These are phyloP conservation scores for Cheiracanthium punctorium DNA, from an alignment of 2,888 invertebrate genomes.

Conservation along the genomic window DNA sequence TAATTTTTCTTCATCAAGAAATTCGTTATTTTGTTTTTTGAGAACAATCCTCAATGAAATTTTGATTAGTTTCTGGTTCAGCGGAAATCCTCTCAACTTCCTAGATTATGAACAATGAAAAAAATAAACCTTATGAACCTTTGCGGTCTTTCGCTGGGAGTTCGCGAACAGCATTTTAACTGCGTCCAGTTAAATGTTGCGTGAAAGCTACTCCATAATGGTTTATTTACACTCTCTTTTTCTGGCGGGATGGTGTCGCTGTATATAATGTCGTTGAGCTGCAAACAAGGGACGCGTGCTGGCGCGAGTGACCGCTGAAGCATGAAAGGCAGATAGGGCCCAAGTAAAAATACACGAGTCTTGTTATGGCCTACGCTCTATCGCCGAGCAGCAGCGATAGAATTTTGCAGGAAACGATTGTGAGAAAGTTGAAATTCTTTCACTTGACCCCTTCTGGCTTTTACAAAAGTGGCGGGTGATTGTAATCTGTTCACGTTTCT, in stretches of 20 bases:
- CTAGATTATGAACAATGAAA: no score
- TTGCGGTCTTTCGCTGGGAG: neutral
- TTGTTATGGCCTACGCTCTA: no score
- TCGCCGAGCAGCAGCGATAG: no score
- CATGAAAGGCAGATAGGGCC: slow-evolving; percentile 39
- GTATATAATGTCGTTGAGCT: neutral
- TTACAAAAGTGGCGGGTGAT: no score
- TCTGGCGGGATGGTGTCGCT: neutral
- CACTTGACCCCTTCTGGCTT: neutral
- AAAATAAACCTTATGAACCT: no score
- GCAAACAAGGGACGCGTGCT: neutral
- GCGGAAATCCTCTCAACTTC: no score
- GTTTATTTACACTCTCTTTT: neutral
- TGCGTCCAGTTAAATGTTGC: neutral
- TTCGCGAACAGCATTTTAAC: neutral
- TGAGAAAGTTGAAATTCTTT: neutral
- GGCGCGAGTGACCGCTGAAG: slow-evolving; percentile 21
- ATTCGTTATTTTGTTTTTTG: no score
- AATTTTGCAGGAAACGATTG: neutral
- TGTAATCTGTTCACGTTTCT: no score
- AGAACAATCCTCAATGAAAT: no score
- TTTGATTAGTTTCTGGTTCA: no score
- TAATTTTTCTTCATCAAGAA: no score
- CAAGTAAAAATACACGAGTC: no score
- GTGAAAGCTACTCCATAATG: slow-evolving; percentile 4